A percentile compares a stretch with the other conserved stretches of the same genome.
phyloP scores from a whole-genome alignment of 2,888 invertebrate species.

The Oxystoma pomonae region DNA sequence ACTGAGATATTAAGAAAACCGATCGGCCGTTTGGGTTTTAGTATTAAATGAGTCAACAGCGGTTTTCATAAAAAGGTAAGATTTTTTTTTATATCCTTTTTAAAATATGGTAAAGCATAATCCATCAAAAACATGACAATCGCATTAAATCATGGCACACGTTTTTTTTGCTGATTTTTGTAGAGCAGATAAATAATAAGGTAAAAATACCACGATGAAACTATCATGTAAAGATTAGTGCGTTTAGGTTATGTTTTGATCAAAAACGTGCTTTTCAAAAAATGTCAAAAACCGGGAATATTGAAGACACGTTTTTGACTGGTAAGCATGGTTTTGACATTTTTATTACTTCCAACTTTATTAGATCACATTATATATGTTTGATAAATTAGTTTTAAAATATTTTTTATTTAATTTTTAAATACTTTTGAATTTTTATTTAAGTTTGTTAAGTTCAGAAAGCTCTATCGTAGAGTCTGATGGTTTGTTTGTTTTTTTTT shows the following conservation, averaged over 20 bases:
- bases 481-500: no score
- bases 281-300: background rate
- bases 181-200: background rate
- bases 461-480: no score
- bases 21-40: no score
- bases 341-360: no score
- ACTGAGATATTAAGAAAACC: no score
- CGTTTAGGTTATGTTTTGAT: background rate
- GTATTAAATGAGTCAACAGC: no score
- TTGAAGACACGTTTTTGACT: background rate
- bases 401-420: no score
- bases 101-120: background rate
- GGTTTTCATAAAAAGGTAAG: background rate
- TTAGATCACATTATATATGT: no score
- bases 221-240: background rate
- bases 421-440: no score
- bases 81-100: background rate
- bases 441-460: no score
- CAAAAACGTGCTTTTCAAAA: background rate
- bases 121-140: background rate
- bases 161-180: background rate
- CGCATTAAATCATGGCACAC: background rate
- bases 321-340: background rate
- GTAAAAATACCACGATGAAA: slow-evolving; percentile 9
- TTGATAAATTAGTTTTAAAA: no score